Evolutionary conservation across 2,797 vertebrate genomes (phyloP).

Genomic region (Limosa lapponica): DNA sequence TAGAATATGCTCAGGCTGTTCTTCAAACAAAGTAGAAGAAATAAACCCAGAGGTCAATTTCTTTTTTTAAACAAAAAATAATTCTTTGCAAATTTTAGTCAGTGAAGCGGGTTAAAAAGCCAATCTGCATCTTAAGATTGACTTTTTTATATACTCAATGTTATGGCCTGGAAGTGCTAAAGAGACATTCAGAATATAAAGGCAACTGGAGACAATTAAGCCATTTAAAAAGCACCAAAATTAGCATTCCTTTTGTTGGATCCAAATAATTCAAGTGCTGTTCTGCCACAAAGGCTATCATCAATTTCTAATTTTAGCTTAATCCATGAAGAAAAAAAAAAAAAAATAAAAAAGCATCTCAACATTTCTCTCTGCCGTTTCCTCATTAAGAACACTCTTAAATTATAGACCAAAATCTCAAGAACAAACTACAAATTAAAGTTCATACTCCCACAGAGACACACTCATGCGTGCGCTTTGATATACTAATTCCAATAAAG

Average conservation of each 20-base stretch:
- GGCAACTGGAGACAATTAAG: conserved; percentile 37
- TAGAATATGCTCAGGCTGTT: not conserved
- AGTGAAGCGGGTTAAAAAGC: not conserved
- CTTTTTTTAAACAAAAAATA: not conserved
- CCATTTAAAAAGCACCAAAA: conserved; percentile 38
- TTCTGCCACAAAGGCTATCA: conserved; percentile 43
- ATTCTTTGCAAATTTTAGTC: not conserved
- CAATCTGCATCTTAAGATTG: not conserved
- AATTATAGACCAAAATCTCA: not conserved
- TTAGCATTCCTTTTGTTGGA: conserved; percentile 50
- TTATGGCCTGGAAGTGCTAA: not conserved
- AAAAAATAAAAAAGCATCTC: not conserved
- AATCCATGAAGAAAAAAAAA: not conserved
- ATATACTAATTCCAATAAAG: not conserved
- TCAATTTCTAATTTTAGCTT: conserved; percentile 47
- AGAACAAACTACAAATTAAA: not conserved
- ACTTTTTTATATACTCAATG: not conserved
- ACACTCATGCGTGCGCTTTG: rapidly evolving
- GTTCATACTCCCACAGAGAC: not conserved
- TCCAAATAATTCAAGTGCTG: conserved; percentile 33
- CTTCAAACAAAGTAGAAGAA: not conserved
- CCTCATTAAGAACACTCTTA: not conserved
- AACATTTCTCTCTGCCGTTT: not conserved
- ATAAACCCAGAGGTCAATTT: not conserved
- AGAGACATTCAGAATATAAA: conserved; percentile 19